Conservation (phyloP, 37 sponge, comb jelly and placozoan genomes). For the Geodia barretti region DNA sequence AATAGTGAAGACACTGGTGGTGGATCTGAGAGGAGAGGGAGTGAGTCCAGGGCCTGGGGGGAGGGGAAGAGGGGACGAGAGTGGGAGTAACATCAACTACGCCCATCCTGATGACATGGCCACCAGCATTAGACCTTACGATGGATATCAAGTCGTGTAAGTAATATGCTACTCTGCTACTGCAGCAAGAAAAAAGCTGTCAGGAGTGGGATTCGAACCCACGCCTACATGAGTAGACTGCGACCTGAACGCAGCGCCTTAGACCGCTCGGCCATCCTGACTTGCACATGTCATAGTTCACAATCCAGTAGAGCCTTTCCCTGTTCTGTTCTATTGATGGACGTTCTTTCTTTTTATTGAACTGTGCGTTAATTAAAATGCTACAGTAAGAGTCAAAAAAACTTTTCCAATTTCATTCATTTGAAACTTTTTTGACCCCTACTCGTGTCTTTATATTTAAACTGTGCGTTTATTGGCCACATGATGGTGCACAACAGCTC, state of each 20-base stretch:
- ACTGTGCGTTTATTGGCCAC: too few species aligned
- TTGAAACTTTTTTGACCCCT: too few species aligned
- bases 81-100: not conserved
- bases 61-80: not conserved
- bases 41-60: not conserved
- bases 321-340: too few species aligned
- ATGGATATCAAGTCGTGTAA: constrained; percentile 23
- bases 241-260: constrained; percentile 1
- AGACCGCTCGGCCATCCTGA: constrained; percentile 4
- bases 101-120: constrained; percentile 57
- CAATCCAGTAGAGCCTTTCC: too few species aligned
- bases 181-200: too few species aligned
- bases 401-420: too few species aligned
- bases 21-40: constrained; percentile 13
- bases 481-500: too few species aligned
- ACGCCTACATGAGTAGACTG: not conserved
- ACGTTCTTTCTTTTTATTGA: too few species aligned
- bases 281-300: not conserved
- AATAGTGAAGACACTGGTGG: constrained; percentile 7
- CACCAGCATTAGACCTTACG: constrained; percentile 67
- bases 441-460: too few species aligned
- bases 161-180: too few species aligned
- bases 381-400: too few species aligned
- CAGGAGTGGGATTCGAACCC: constrained; percentile 1
- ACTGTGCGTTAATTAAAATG: too few species aligned